Evolutionary conservation across 2,888 invertebrate genomes (phyloP), one percentile per base, ranked within the genome.

Genomic region (Miltochrista miniata): DNA sequence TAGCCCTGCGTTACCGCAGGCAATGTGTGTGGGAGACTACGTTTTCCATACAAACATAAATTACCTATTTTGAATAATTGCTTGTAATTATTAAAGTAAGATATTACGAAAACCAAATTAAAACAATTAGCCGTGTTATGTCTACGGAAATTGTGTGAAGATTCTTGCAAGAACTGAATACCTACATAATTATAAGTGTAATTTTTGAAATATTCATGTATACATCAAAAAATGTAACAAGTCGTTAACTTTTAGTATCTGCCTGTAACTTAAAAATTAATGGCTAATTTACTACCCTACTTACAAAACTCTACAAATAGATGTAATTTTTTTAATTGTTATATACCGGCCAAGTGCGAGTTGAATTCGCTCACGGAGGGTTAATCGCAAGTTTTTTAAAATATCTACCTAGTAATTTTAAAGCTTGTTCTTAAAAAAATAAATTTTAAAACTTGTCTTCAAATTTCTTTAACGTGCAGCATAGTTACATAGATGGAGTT

Each of bases 51-150:
- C n/a, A 24, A 24, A 24, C 18, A 24, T 33, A 45, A 59, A 54
- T 62, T 56, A 51, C 45, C 43, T 49, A 48, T 66, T 64, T 51
- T 51, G 36, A 54, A 50, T 65, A 59, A 65, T 60, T 65, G 43
- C 59, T n/a, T 43, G 58, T 63, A 51, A 61, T 61, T 51, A 56
- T 45, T 35, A 48, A 45, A 51, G 38, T 56, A 59, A 50, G 50
- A 54, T 29, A 56, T 61, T 68, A 50, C 49, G 53, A 59, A 54
- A 52, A 63, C 45, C 24, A 14, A 56, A 51, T 59, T 48, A 44
- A 51, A 54, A 51, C 65, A 61, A 63, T 65, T 62, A 57, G 54
- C 40, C 39, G 13, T 35, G 15, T 68, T 68, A 68, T 65, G 50
- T 48, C 54, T 39, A 54, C 68, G 68, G 68, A 65, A 52, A 61